Percentiles rank a stretch among this genome's conserved stretches.
phyloP scores from a whole-genome alignment of 2,888 invertebrate species.

The Ochropleura plecta region DNA sequence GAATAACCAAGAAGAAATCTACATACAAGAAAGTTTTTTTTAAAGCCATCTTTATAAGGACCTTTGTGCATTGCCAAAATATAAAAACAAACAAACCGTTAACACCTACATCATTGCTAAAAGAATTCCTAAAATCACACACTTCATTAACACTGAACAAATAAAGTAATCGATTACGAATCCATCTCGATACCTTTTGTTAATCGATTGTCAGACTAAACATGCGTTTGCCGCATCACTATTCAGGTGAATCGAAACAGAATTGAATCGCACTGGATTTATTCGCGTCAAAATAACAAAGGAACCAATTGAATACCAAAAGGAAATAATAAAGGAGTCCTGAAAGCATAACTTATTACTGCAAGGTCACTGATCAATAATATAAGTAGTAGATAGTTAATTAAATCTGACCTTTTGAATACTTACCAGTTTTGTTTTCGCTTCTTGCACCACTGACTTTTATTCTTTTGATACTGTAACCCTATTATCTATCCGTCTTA shows the following conservation, averaged over 20 bases:
- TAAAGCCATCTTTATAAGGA: too few relatives aligned
- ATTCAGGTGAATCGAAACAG: constrained; percentile 52
- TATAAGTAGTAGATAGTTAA: constrained; percentile 11
- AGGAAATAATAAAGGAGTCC: constrained; percentile 48
- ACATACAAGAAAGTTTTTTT: too few relatives aligned
- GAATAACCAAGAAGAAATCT: too few relatives aligned
- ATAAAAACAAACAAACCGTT: neutral
- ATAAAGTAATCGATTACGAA: constrained; percentile 38
- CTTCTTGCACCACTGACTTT: neutral
- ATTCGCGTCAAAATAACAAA: constrained; percentile 47
- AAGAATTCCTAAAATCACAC: constrained; percentile 16
- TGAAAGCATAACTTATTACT: constrained; percentile 55
- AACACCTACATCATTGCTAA: constrained; percentile 6
- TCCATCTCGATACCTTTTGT: constrained; percentile 31
- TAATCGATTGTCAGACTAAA: constrained; percentile 44
- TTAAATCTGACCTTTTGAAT: constrained; percentile 23
- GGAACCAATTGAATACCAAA: constrained; percentile 46
- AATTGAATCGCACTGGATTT: constrained; percentile 36
- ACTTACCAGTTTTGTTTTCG: constrained; percentile 11
- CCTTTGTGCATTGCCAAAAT: neutral
- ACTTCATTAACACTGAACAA: constrained; percentile 25
- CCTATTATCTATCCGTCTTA: neutral
- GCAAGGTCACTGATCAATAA: constrained; percentile 55
- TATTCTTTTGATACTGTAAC: neutral
- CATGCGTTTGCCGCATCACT: constrained; percentile 39